These are phyloP conservation scores for Odontamblyopus rebecca DNA, from an alignment of 2,797 vertebrate genomes.

Conservation along the genomic window DNA sequence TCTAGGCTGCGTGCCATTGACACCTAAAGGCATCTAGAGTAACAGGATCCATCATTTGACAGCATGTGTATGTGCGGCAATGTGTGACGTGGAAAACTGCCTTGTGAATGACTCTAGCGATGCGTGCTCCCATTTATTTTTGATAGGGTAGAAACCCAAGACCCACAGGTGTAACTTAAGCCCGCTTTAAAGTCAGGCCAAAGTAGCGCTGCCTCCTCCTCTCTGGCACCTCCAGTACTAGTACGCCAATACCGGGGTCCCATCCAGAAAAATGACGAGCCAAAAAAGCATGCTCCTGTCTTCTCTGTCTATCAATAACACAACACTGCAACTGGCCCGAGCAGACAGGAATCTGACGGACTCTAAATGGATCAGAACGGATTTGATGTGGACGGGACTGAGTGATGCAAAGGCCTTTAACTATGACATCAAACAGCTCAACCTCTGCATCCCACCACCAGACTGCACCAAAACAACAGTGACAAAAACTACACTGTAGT, in stretches of 20 bases:
- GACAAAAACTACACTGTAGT: neutral
- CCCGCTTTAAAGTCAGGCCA: constrained; percentile 25
- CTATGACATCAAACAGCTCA: neutral
- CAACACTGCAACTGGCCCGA: neutral
- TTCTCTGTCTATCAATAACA: neutral
- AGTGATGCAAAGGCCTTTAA: neutral
- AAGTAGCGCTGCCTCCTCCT: constrained; percentile 26
- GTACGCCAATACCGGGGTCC: neutral
- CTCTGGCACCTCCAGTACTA: constrained; percentile 13
- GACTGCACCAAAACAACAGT: neutral
- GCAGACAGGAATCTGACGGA: neutral
- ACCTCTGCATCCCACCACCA: neutral
- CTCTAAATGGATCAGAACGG: constrained; percentile 7
- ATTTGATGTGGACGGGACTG: neutral
- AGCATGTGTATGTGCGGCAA: neutral
- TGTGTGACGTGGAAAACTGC: constrained; percentile 14
- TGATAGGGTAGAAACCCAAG: constrained; percentile 21
- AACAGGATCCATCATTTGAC: constrained; percentile 16
- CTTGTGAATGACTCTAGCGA: constrained; percentile 24
- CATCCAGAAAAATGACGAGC: neutral
- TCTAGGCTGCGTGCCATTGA: neutral
- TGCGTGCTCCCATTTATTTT: constrained; percentile 44
- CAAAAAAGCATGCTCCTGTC: constrained; percentile 1
- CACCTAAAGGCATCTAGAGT: constrained; percentile 6
- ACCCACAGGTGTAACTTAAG: constrained; percentile 38